Percentiles rank a stretch among this genome's conserved stretches.
Conservation (phyloP, 2,113 vertebrate genomes). For the Thymallus thymallus region DNA sequence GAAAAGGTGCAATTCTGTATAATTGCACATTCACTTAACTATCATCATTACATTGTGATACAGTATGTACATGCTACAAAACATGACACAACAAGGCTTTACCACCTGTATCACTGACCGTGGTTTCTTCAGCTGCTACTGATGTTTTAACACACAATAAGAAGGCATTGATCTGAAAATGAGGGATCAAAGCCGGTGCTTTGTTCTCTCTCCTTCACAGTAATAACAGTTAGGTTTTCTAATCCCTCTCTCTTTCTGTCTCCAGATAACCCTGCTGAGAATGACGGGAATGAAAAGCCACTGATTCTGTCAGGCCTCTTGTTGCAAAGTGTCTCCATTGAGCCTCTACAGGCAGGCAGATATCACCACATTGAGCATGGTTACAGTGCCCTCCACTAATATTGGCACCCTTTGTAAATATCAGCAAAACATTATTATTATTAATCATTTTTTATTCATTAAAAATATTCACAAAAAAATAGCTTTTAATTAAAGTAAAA, state of each 20-base stretch:
- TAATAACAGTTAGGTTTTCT: conserved; percentile 45
- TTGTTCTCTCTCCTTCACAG: conserved; percentile 51
- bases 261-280: conserved; percentile 39
- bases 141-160: conserved; percentile 20
- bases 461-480: too few species aligned
- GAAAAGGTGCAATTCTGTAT: not conserved
- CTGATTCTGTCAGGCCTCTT: conserved; percentile 28
- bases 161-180: conserved; percentile 27
- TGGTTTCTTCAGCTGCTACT: conserved; percentile 11
- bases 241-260: conserved; percentile 51
- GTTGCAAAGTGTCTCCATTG: conserved; percentile 32
- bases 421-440: too few species aligned
- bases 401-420: too few species aligned
- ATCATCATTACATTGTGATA: not conserved
- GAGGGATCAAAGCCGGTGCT: conserved; percentile 45
- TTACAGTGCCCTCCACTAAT: too few species aligned
- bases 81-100: not conserved
- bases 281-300: conserved; percentile 49
- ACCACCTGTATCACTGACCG: conserved; percentile 24
- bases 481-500: too few species aligned
- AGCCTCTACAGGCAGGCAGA: conserved; percentile 18
- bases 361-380: not conserved
- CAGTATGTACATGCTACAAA: not conserved
- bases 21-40: not conserved
- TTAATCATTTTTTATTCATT: too few species aligned